Percentiles rank a stretch among this genome's conserved stretches.
These are phyloP conservation scores for Pterostichus niger DNA, from an alignment of 2,888 invertebrate genomes.

Conservation along the genomic window DNA sequence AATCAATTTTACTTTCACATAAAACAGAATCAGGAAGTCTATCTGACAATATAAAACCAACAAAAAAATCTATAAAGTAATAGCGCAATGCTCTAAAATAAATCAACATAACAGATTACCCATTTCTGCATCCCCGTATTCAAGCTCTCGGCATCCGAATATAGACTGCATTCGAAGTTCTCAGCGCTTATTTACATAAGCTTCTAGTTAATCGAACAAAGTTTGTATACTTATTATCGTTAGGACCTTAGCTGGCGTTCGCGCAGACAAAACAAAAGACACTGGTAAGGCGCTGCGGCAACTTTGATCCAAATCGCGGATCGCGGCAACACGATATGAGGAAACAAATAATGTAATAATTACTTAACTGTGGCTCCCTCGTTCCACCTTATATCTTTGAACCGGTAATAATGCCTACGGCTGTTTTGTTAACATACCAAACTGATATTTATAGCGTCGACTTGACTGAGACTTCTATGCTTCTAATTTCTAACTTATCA, in stretches of 20 bases:
- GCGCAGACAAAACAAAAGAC: slow-evolving; percentile 36
- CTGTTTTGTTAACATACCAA: slow-evolving; percentile 2
- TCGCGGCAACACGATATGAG: slow-evolving; percentile 36
- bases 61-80: slow-evolving; percentile 36
- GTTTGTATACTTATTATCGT: slow-evolving; percentile 51
- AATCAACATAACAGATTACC: slow-evolving; percentile 52
- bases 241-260: slow-evolving; percentile 32
- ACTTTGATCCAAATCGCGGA: slow-evolving; percentile 42
- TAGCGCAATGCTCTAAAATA: slow-evolving; percentile 48
- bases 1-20: slow-evolving; percentile 14
- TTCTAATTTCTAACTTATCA: background rate
- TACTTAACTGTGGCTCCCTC: background rate
- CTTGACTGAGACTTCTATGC: background rate
- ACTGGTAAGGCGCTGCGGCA: slow-evolving; percentile 14
- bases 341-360: slow-evolving; percentile 43
- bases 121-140: slow-evolving; percentile 41
- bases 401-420: background rate
- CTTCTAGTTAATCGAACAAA: slow-evolving; percentile 55
- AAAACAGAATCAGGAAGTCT: slow-evolving; percentile 17
- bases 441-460: slow-evolving; percentile 24
- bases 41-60: slow-evolving; percentile 28
- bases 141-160: slow-evolving; percentile 4
- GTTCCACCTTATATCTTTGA: background rate
- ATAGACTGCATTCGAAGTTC: slow-evolving; percentile 42
- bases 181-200: slow-evolving; percentile 52